A percentile compares a stretch with the other conserved stretches of the same genome.
phyloP scores from a whole-genome alignment of 2,888 invertebrate species.

The Tethea ocularis region DNA sequence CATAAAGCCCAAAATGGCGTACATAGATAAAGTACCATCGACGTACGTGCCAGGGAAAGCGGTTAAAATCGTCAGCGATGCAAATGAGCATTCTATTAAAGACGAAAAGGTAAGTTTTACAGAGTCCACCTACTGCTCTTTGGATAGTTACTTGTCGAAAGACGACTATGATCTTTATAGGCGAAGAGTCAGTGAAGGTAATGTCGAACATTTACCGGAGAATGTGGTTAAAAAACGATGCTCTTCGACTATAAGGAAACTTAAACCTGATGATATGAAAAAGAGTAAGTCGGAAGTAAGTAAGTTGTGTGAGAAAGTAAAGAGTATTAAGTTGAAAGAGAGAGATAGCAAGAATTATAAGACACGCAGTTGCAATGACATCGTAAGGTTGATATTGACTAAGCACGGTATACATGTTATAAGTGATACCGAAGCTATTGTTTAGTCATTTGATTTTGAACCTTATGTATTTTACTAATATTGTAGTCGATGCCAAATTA shows the following conservation, averaged over 20 bases:
- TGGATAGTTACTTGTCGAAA: conserved; percentile 84
- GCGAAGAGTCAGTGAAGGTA: conserved; percentile 71
- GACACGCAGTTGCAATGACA: conserved; percentile 81
- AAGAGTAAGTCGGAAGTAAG: conserved; percentile 79
- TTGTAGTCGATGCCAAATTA: background rate
- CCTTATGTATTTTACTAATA: background rate
- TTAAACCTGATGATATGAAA: conserved; percentile 69
- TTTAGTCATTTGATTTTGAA: conserved; percentile 45
- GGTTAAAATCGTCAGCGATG: conserved; percentile 87
- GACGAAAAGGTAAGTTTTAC: conserved; percentile 68
- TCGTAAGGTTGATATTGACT: conserved; percentile 89
- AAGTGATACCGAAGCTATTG: conserved; percentile 90
- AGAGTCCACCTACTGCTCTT: conserved; percentile 63
- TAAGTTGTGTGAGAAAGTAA: conserved; percentile 77
- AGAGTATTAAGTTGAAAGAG: conserved; percentile 74
- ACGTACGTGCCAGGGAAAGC: conserved; percentile 87
- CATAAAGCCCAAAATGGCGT: conserved; percentile 73
- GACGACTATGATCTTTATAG: conserved; percentile 68
- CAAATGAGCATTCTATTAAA: conserved; percentile 65
- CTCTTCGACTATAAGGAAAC: conserved; percentile 69
- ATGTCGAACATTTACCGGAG: conserved; percentile 50
- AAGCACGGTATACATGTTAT: conserved; percentile 91
- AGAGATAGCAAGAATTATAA: conserved; percentile 62
- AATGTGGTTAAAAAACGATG: conserved; percentile 64
- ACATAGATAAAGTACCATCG: conserved; percentile 64